These are phyloP conservation scores for Brachionus calyciflorus DNA, from an alignment of 1,140 invertebrate genomes.

Conservation along the genomic window DNA sequence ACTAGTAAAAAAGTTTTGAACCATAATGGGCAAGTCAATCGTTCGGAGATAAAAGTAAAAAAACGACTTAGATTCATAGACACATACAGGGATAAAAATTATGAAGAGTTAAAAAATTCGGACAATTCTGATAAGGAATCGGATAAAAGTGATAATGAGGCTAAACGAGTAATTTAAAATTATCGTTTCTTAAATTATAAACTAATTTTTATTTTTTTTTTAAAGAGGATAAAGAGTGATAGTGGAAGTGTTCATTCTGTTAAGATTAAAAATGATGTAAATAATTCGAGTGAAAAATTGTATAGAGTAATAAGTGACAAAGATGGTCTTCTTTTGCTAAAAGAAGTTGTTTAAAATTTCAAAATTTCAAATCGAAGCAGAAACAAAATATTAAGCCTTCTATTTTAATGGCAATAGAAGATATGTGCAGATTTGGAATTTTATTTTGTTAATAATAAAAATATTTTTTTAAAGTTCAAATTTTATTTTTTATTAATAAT, in stretches of 20 bases:
- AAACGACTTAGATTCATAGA: conserved; percentile 18
- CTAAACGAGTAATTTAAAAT: neutral
- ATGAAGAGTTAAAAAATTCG: neutral
- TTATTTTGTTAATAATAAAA: too few species aligned
- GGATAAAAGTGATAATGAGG: too few species aligned
- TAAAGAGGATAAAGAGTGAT: neutral
- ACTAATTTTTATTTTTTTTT: neutral
- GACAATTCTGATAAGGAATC: neutral
- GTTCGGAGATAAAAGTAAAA: neutral
- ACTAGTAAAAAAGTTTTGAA: neutral
- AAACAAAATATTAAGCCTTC: neutral
- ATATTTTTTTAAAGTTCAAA: too few species aligned
- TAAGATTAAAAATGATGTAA: neutral
- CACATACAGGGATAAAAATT: neutral
- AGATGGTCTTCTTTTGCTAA: conserved; percentile 22
- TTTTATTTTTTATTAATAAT: too few species aligned
- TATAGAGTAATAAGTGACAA: conserved; percentile 23
- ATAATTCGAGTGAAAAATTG: neutral
- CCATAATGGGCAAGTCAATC: too few species aligned
- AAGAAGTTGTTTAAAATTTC: neutral
- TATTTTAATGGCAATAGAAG: conserved; percentile 22
- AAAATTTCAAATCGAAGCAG: neutral
- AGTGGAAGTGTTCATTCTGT: neutral
- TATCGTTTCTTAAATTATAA: too few species aligned
- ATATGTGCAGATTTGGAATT: too few species aligned